Percentiles rank a stretch among this genome's conserved stretches.
These are phyloP conservation scores for Tylochromis polylepis DNA, from an alignment of 2,113 vertebrate genomes.

Conservation along the genomic window DNA sequence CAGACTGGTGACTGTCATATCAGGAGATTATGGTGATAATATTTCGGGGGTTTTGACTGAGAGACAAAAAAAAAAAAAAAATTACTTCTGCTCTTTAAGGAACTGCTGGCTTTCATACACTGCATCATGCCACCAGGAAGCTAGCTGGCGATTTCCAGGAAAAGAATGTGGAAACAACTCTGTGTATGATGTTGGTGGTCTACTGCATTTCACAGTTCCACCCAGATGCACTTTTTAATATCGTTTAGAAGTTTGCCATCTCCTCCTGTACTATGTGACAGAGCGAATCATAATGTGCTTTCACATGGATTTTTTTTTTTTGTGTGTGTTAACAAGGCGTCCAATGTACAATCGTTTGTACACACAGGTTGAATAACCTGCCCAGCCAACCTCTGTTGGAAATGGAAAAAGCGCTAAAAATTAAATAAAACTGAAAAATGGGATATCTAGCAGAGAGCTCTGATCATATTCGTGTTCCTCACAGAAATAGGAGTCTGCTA, in stretches of 20 bases:
- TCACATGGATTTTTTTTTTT: too few relatives aligned
- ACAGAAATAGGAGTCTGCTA: background rate
- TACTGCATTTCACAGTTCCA: background rate
- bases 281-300: background rate
- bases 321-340: background rate
- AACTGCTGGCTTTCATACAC: background rate
- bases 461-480: rapidly evolving
- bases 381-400: rapidly evolving
- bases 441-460: rapidly evolving
- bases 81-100: background rate
- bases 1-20: too few relatives aligned
- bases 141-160: background rate
- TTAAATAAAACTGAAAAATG: rapidly evolving
- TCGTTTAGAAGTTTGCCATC: background rate
- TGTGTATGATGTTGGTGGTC: background rate
- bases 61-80: background rate
- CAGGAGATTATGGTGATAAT: too few relatives aligned
- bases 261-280: background rate
- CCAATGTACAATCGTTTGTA: background rate
- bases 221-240: background rate
- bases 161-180: background rate
- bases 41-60: too few relatives aligned
- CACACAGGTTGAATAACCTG: background rate
- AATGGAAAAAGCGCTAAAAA: background rate
- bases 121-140: background rate